phyloP scores from a whole-genome alignment of 2,888 invertebrate species.

The Rutpela maculata region DNA sequence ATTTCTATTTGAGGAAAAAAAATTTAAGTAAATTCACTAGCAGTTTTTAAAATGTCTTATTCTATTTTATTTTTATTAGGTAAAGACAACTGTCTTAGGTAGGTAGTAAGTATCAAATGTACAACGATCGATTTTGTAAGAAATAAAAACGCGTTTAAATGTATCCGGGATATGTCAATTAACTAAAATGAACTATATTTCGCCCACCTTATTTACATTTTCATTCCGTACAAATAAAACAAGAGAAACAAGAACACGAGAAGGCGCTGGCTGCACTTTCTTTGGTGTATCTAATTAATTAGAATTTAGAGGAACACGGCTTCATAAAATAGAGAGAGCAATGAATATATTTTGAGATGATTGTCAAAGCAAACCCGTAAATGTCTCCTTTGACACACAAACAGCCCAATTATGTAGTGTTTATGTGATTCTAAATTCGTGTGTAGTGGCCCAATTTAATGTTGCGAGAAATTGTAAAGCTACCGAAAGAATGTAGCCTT shows the following conservation, averaged over 20 bases:
- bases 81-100: too few species aligned
- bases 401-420: conserved; percentile 73
- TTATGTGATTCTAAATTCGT: conserved; percentile 71
- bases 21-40: too few species aligned
- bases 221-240: not conserved
- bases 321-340: conserved; percentile 58
- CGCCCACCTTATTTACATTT: not conserved
- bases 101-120: too few species aligned
- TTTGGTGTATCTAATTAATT: conserved; percentile 58
- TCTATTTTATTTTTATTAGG: too few species aligned
- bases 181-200: conserved; percentile 4
- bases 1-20: too few species aligned
- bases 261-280: conserved; percentile 25
- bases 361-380: conserved; percentile 73
- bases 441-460: conserved; percentile 62
- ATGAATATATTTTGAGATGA: conserved; percentile 69
- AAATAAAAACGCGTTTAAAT: not conserved
- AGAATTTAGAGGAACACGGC: conserved; percentile 58
- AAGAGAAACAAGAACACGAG: not conserved
- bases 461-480: not conserved
- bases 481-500: not conserved
- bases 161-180: not conserved
- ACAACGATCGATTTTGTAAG: too few species aligned
- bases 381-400: conserved; percentile 72
- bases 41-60: too few species aligned